A percentile compares a stretch with the other conserved stretches of the same genome.
Conservation (phyloP, 2,113 vertebrate genomes). For the Setophaga kirtlandii region DNA sequence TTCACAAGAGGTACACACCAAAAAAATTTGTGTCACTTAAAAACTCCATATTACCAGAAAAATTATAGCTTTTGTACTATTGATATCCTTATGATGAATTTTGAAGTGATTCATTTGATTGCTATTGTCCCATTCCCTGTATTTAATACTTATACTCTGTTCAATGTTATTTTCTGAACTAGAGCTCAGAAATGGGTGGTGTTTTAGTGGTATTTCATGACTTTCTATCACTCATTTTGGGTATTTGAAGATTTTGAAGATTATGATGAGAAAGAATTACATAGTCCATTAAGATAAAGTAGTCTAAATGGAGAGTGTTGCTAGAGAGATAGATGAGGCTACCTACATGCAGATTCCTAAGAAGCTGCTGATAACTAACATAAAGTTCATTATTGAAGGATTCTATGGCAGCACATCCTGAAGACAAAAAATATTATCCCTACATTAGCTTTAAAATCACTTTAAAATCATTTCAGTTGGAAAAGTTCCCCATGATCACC, state of each 20-base stretch:
- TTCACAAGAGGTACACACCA: neutral
- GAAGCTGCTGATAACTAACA: neutral
- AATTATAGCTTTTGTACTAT: neutral
- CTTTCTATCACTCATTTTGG: neutral
- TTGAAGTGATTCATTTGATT: neutral
- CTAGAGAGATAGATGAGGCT: neutral
- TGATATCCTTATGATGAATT: neutral
- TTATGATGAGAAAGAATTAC: neutral
- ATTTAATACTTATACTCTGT: neutral
- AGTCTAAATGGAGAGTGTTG: neutral
- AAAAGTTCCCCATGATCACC: fast-evolving
- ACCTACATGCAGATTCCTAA: neutral
- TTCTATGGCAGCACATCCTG: neutral
- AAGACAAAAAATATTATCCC: neutral
- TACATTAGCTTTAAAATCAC: neutral
- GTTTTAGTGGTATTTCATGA: neutral
- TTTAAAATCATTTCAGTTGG: neutral
- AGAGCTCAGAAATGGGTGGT: neutral
- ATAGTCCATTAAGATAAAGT: neutral
- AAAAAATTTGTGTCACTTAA: neutral
- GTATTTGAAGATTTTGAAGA: neutral
- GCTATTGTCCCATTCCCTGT: neutral
- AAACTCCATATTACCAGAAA: neutral
- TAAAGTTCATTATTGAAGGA: neutral
- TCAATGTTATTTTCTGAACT: neutral